A percentile compares a stretch with the other conserved stretches of the same genome.
These are phyloP conservation scores for Smittia sp. DNA, from an alignment of 2,888 invertebrate genomes.

Conservation along the genomic window DNA sequence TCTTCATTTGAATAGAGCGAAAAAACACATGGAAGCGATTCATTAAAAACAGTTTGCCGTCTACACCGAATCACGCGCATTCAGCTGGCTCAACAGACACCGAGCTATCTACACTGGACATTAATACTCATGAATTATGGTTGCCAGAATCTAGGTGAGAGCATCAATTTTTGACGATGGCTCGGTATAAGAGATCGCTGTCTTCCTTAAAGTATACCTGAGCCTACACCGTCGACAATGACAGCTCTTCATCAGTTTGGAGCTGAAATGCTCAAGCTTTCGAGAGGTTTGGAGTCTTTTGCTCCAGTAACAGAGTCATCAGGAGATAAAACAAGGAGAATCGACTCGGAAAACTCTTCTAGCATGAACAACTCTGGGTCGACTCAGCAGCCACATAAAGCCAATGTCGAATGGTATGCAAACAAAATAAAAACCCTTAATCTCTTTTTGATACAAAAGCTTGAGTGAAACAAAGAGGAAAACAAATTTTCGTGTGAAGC, in stretches of 20 bases:
- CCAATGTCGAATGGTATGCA: not conserved
- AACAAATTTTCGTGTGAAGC: too few relatives aligned
- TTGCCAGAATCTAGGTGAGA: constrained; percentile 64
- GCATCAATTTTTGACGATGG: not conserved
- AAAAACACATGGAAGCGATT: constrained; percentile 75
- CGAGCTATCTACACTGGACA: constrained; percentile 75
- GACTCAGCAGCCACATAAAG: constrained; percentile 41
- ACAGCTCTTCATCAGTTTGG: constrained; percentile 83
- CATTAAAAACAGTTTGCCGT: constrained; percentile 55
- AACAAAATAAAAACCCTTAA: not conserved
- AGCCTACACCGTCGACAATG: constrained; percentile 78
- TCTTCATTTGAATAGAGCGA: constrained; percentile 57
- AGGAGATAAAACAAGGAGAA: constrained; percentile 3
- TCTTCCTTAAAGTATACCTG: constrained; percentile 55
- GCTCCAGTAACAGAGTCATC: constrained; percentile 46
- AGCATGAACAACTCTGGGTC: constrained; percentile 32
- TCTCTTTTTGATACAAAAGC: too few relatives aligned
- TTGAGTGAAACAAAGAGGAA: too few relatives aligned
- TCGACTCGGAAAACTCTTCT: constrained; percentile 38
- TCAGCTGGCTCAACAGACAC: constrained; percentile 81
- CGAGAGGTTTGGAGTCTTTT: constrained; percentile 75
- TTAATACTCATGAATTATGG: constrained; percentile 73
- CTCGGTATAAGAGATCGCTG: not conserved
- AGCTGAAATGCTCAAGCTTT: constrained; percentile 80
- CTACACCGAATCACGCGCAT: constrained; percentile 64